Base-by-base conservation (phyloP, 2,888 invertebrate genomes). In the Leptodirus hochenwartii region DNA sequence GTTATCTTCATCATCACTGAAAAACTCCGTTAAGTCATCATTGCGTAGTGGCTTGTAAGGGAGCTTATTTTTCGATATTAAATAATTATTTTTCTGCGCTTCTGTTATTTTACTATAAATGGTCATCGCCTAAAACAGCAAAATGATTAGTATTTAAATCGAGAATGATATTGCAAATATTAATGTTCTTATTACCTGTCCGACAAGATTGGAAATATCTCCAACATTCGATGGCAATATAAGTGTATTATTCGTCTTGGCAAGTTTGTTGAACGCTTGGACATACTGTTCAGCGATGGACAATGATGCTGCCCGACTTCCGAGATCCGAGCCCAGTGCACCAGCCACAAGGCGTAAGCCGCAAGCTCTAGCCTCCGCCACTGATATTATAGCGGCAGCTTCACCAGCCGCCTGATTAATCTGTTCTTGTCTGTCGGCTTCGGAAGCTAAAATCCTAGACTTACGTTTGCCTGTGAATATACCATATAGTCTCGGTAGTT, bases 241-340 rank as follows among this genome's bases (percentile, higher is more conserved):
- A 35, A 98, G 63, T 0, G 96, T 98, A 55, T 96, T 99, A 48
- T 76, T 84, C 8, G 78, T 77, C 53, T 84, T 79, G 1, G 98
- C 96, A 37, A 99, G 58, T 47, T 90, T 79, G 47, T 82, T 71
- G 56, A 98, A 98, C 9, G 96, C 95, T 12, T 67, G 60, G 22
- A 98, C 87, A 51, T 99, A 99, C 50, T 95, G 85, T 48, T 98
- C 95, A 0, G 98, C 98, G 35, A 98, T 65, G 9, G 76, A 74
- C 22, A 96, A 59, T 0, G 88, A 77, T 2, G 96, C 96, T 0
- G 96, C 98, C 57, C 84, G 76, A 38, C 71, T 69, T 13, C 87
- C 93, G 46, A 80, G 41, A 32, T 49, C 46, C 34, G 46, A 45
- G 11, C 47, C 43, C 12, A 78, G 52, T 4, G 78, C 74, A 32